These are phyloP conservation scores for Brevimyrus niger DNA, from an alignment of 2,113 vertebrate species.

Conservation along the genomic window DNA sequence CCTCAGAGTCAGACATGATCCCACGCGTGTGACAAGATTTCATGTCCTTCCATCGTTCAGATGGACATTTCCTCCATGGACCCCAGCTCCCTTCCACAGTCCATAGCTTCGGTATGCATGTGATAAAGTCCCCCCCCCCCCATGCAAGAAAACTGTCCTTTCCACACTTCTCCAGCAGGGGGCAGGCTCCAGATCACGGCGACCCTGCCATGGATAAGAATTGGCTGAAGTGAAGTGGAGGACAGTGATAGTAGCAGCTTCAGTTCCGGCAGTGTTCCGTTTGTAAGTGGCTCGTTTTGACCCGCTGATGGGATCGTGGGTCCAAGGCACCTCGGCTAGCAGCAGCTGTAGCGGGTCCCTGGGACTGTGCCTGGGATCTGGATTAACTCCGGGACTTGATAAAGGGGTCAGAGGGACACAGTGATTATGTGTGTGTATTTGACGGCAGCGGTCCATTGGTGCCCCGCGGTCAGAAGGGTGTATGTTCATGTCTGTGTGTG, in stretches of 20 bases:
- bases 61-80: neutral
- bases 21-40: neutral
- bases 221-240: neutral
- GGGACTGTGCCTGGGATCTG: conserved; percentile 63
- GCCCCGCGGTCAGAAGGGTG: conserved; percentile 20
- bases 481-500: conserved; percentile 21
- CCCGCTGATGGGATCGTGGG: neutral
- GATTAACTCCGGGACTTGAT: conserved; percentile 68
- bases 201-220: neutral
- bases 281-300: neutral
- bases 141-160: neutral
- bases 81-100: neutral
- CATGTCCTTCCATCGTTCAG: neutral
- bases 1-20: neutral
- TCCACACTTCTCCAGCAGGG: neutral
- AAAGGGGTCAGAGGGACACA: conserved; percentile 64
- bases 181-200: neutral
- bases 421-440: conserved; percentile 63
- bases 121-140: neutral
- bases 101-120: neutral
- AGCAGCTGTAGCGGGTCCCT: conserved; percentile 54
- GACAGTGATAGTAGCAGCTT: neutral
- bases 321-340: conserved; percentile 51
- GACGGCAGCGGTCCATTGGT: conserved; percentile 20
- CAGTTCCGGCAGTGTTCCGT: neutral